Base-by-base conservation (phyloP, 2,888 invertebrate species). In the Esperia sulphurella region DNA sequence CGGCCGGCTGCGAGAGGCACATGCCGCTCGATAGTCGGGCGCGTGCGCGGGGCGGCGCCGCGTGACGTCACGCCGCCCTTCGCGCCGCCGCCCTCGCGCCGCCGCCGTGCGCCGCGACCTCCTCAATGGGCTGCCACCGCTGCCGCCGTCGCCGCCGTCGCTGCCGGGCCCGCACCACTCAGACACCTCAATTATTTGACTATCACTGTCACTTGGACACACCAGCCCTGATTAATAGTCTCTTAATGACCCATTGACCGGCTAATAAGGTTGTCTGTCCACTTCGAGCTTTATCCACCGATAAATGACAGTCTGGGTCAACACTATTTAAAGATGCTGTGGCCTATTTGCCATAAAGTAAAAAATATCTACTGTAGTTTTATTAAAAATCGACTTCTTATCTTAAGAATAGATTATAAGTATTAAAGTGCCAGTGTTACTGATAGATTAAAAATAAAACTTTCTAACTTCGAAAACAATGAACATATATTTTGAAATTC, bases 11-110 rank as follows among this genome's bases (percentile, higher is more conserved):
- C 84, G 83, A 71, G 83, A 72, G 78, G 76, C 75, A 69, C 83
- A 82, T 86, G 84, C 83, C 86, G 89, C 76, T 89, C 89, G 87
- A 89, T 89, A 89, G 76, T 54, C 64, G 76, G 71, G 83, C 87
- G 88, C 89, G 63, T 82, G 86, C 87, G 89, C 74, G 83, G 69
- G 69, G 71, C 68, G 71, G 57, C 65, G 67, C 67, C 58, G 59
- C 61, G 82, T 80, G 83, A 82, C 85, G 85, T 83, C 83, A 83
- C 76, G 56, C 58, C 59, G 55, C 53, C 54, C 59, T n/a, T 62
- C 75, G 76, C 79, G 79, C 78, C 81, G 79, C 70, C 81, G 79
- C 75, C 66, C 62, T 68, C 61, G 62, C 60, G 31, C 42, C 41
- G 35, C 35, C 37, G 33, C 21, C n/a, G n/a, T 31, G 10, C 35